phyloP scores from a whole-genome alignment of 2,113 vertebrate species.

The Progne subis region DNA sequence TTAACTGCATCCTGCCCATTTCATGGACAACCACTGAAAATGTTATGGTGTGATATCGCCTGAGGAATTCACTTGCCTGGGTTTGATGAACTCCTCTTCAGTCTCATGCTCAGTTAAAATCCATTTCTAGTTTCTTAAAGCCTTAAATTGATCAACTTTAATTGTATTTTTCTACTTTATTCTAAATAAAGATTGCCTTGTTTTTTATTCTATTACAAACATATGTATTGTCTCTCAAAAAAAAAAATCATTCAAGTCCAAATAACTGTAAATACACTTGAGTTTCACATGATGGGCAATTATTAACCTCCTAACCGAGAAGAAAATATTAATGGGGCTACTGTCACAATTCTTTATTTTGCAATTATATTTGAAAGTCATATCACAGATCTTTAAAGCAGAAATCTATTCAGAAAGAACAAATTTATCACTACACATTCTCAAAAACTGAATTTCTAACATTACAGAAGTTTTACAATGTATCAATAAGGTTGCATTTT shows the following conservation, averaged over 20 bases:
- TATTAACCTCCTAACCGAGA: neutral
- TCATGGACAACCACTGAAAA: neutral
- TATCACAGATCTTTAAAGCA: neutral
- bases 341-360: neutral
- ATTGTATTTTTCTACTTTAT: neutral
- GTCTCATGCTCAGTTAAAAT: neutral
- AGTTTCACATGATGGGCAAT: neutral
- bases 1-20: neutral
- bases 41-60: neutral
- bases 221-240: neutral
- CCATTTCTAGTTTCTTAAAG: neutral
- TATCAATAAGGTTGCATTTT: rapidly evolving
- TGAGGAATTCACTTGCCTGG: neutral
- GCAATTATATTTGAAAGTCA: neutral
- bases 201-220: neutral
- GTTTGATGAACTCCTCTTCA: neutral
- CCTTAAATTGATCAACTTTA: neutral
- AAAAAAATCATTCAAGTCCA: neutral
- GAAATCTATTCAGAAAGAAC: neutral
- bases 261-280: neutral
- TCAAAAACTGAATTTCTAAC: neutral
- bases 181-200: neutral
- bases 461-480: neutral
- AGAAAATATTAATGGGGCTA: neutral
- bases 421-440: neutral